These are phyloP conservation scores for Chascanopsetta lugubris DNA, from an alignment of 2,113 vertebrate genomes.

Conservation along the genomic window DNA sequence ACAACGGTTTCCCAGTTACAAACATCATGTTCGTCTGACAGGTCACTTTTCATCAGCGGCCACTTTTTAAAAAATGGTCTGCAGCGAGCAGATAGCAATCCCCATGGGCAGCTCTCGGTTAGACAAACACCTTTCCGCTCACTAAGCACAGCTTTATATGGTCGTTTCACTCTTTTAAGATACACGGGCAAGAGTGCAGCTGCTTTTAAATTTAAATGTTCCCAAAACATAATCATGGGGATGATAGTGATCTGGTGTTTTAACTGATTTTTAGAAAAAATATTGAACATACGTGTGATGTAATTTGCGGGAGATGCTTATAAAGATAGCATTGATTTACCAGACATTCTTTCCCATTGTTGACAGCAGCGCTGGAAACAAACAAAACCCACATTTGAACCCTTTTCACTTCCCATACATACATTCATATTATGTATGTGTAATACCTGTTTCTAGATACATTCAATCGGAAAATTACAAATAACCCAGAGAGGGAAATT, in stretches of 20 bases:
- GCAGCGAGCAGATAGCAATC: not conserved
- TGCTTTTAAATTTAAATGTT: not conserved
- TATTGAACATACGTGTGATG: too few species aligned
- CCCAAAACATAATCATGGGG: not conserved
- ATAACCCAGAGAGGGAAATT: too few species aligned
- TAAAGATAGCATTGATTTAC: too few species aligned
- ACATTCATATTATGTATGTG: not conserved
- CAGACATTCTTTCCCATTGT: too few species aligned
- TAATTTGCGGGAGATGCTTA: too few species aligned
- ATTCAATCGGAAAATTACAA: too few species aligned
- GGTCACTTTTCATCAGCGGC: slow-evolving; percentile 1
- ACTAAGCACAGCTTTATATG: not conserved
- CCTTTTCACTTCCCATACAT: too few species aligned
- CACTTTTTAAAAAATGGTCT: too few species aligned
- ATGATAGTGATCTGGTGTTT: not conserved
- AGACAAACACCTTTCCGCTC: not conserved
- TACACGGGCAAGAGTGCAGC: not conserved
- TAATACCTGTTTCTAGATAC: not conserved
- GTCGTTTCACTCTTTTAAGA: not conserved
- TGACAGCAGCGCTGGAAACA: too few species aligned
- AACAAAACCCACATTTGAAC: too few species aligned
- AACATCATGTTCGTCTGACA: not conserved
- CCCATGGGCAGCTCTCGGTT: not conserved
- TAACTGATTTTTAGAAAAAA: too few species aligned
- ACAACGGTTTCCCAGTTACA: not conserved